Conservation (phyloP, 2,888 invertebrate species). For the Monoplex corrugatus region DNA sequence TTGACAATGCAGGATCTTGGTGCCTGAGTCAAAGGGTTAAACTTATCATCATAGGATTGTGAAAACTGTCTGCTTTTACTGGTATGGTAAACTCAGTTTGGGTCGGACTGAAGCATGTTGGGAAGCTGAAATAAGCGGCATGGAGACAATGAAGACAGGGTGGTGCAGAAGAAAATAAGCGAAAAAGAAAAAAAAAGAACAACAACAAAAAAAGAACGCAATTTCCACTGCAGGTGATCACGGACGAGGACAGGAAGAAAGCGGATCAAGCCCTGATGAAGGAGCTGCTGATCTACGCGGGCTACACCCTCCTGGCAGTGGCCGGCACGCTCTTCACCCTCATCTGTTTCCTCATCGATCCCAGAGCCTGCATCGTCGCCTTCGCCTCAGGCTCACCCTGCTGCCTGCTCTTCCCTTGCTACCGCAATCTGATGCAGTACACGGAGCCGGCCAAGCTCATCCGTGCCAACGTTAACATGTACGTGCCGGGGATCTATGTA, state of each 20-base stretch:
- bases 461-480: slow-evolving; percentile 62
- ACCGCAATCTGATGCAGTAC: slow-evolving; percentile 53
- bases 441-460: slow-evolving; percentile 56
- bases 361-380: slow-evolving; percentile 64
- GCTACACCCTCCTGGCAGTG: slow-evolving; percentile 62
- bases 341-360: slow-evolving; percentile 67
- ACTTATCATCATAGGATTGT: too few relatives aligned
- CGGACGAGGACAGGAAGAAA: slow-evolving; percentile 60
- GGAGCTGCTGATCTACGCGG: slow-evolving; percentile 58
- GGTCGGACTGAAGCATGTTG: too few relatives aligned
- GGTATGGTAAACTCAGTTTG: too few relatives aligned
- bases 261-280: slow-evolving; percentile 55
- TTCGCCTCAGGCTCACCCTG: slow-evolving; percentile 72
- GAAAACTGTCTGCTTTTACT: too few relatives aligned
- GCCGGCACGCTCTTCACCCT: slow-evolving; percentile 58
- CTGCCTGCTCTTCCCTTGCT: slow-evolving; percentile 65
- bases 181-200: too few relatives aligned
- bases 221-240: slow-evolving; percentile 59
- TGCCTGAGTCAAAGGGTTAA: too few relatives aligned
- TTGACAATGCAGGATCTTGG: too few relatives aligned
- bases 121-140: too few relatives aligned
- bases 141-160: too few relatives aligned
- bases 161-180: too few relatives aligned
- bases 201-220: not conserved
- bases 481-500: slow-evolving; percentile 68